Conservation (phyloP, 2,797 vertebrate species). For the Tragopan temminckii region DNA sequence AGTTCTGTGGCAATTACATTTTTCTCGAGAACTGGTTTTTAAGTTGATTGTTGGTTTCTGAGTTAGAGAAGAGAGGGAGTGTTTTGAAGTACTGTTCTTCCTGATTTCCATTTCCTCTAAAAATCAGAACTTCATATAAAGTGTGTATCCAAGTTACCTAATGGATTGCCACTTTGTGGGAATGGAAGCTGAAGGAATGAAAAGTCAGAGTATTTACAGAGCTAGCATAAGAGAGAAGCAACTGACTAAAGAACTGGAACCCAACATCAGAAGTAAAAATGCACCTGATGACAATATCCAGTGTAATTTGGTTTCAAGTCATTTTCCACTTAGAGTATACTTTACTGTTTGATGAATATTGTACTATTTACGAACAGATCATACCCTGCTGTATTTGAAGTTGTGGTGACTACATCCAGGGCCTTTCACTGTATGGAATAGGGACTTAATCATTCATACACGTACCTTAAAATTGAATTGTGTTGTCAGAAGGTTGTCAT, state of each 20-base stretch:
- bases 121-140: background rate
- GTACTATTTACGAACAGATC: background rate
- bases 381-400: background rate
- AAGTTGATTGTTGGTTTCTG: background rate
- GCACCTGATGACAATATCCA: background rate
- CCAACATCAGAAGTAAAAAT: background rate
- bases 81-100: background rate
- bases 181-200: background rate
- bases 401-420: fast-evolving
- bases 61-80: background rate
- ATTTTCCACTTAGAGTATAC: background rate
- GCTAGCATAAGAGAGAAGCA: background rate
- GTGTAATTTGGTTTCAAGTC: background rate
- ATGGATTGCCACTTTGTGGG: fast-evolving
- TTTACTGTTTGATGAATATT: background rate
- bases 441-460: background rate
- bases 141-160: fast-evolving
- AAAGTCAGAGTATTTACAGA: background rate
- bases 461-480: background rate
- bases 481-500: background rate
- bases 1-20: fast-evolving
- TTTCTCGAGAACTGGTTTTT: background rate
- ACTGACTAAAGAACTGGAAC: fast-evolving
- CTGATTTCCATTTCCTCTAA: background rate
- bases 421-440: background rate